phyloP scores from a whole-genome alignment of 2,888 invertebrate genomes.

The Aphrophora alni region DNA sequence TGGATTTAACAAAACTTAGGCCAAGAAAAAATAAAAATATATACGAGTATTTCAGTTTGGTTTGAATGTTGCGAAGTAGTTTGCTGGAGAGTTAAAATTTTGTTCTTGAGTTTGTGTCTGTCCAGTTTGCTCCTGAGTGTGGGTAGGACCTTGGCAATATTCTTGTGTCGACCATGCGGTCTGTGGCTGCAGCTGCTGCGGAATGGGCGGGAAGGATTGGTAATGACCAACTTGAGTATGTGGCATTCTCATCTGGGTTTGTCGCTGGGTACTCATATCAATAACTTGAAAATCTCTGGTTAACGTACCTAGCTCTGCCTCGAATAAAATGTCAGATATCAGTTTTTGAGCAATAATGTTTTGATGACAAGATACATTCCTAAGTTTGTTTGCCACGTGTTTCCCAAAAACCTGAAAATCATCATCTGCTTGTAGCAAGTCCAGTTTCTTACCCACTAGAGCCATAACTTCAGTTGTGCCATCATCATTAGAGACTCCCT shows the following conservation, averaged over 20 bases:
- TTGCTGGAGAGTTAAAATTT: constrained; percentile 3
- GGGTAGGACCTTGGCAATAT: constrained; percentile 32
- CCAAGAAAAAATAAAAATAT: constrained; percentile 40
- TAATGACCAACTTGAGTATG: constrained; percentile 35
- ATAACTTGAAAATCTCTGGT: constrained; percentile 22
- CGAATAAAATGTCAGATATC: constrained; percentile 38
- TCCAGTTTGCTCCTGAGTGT: constrained; percentile 42
- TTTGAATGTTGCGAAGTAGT: constrained; percentile 46
- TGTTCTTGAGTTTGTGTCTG: too few species aligned
- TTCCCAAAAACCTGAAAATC: constrained; percentile 45
- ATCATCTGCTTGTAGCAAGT: constrained; percentile 45
- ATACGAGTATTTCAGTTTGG: constrained; percentile 45
- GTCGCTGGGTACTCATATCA: constrained; percentile 43
- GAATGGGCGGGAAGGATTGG: constrained; percentile 40
- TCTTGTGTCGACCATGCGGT: constrained; percentile 40
- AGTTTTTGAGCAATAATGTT: constrained; percentile 41
- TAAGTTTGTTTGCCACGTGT: constrained; percentile 46
- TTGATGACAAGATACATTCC: constrained; percentile 42
- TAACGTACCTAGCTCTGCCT: constrained; percentile 38
- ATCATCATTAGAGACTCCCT: constrained; percentile 44
- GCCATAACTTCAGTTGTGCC: constrained; percentile 46
- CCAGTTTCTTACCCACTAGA: constrained; percentile 31
- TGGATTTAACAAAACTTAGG: constrained; percentile 21
- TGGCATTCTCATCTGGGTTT: constrained; percentile 26
- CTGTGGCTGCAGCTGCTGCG: constrained; percentile 36